Conservation (phyloP, 2,888 invertebrate species). For the Uloborus plumipes region DNA sequence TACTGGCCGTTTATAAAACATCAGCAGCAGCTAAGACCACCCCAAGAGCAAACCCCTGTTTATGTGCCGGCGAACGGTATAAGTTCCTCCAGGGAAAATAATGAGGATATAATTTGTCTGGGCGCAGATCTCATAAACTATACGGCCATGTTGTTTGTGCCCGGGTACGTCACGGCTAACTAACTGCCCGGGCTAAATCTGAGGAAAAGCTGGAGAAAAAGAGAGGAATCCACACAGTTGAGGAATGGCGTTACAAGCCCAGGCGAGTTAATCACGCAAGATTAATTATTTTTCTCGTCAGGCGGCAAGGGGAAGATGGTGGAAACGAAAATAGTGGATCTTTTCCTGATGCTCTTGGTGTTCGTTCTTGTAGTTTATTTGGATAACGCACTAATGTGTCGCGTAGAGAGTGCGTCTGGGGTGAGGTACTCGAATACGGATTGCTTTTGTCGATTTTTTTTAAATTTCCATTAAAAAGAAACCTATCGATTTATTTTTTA, state of each 20-base stretch:
- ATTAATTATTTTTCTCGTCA: constrained; percentile 48
- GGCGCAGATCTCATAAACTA: constrained; percentile 44
- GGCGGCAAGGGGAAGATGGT: constrained; percentile 41
- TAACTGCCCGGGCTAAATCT: constrained; percentile 37
- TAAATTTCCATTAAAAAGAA: no score
- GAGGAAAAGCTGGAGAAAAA: constrained; percentile 28
- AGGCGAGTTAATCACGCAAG: constrained; percentile 52
- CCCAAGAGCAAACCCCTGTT: no score
- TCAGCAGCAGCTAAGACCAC: no score
- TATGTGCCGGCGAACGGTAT: no score
- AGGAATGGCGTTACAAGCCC: constrained; percentile 43
- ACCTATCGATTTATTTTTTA: no score
- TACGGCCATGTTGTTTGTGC: constrained; percentile 29
- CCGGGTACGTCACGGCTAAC: constrained; percentile 24
- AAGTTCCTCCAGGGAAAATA: constrained; percentile 41
- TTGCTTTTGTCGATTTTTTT: no score
- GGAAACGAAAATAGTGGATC: constrained; percentile 3
- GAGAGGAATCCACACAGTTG: constrained; percentile 2
- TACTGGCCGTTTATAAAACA: no score
- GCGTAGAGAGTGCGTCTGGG: no score
- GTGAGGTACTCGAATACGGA: no score
- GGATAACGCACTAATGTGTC: no score
- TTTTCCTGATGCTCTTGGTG: no score
- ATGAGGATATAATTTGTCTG: constrained; percentile 56
- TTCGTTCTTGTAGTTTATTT: no score